Evolutionary conservation across 2,888 invertebrate species (phyloP), one percentile per base, ranked within the genome.

Genomic region (Sphaerophoria rueppellii): DNA sequence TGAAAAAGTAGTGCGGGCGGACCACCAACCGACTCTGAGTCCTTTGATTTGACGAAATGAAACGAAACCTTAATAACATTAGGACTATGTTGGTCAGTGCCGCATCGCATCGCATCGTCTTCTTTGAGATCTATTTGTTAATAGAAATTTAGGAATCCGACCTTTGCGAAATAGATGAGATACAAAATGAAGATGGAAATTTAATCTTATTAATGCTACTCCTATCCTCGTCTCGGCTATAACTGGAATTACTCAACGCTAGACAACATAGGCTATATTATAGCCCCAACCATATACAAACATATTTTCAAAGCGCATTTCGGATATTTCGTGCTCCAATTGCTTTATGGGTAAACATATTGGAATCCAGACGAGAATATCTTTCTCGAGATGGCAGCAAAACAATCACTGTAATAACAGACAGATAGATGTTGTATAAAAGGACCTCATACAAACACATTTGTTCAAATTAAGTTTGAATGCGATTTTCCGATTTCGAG

Each of bases 181-280:
- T 61, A 14, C 69, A 34, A 65, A 72, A 58, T 65, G 34, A 65
- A 58, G 65, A 74, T 65, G 78, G 74, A 67, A 82, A 82, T 79
- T 79, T 82, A 82, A 82, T 82, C 79, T 82, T 82, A 78, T 79
- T 73, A 82, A 82, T 73, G 81, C 54, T 77, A 34, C 63, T 63
- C 34, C 16, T 14, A 1, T 24, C 24, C 24, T 24, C 24, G 24
- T 24, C 24, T 24, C 14, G 52, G 65, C 72, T 46, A 50, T 69
- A 52, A 65, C 4, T 60, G 60, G 69, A 60, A 46, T 61, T 54
- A 16, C 58, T 50, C 12, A 43, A 11, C 9, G 11, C 6, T 43
- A 43, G 0, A 9, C n/a, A n/a, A n/a, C 11, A 43, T 40, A 50
- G 48, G 14, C 57, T 37, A 37, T 52, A 24, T 2, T 35, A 60